Base-by-base conservation (phyloP, 2,888 invertebrate species). In the Beris chalybata region DNA sequence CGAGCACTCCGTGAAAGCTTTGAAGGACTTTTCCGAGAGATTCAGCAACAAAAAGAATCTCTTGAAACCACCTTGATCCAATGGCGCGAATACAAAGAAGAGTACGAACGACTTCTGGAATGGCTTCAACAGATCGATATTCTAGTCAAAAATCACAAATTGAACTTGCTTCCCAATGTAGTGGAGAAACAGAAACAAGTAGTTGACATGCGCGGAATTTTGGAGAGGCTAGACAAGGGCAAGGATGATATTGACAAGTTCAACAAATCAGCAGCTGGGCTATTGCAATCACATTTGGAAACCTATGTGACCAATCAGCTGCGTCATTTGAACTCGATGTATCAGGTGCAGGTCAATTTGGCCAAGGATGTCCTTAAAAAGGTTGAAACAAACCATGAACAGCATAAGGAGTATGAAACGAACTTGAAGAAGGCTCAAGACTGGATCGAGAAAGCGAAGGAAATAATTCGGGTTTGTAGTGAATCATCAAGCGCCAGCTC, bases 61-160 rank as follows among this genome's bases (percentile, higher is more conserved):
- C 78, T 95, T 22, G 93, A 93, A 81, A 86, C 87, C 3, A 92
- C 90, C 4, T 86, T 94, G 67, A 85, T 85, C 63, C 91, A 93
- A 75, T 93, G 94, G 92, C 86, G 93, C 65, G 91, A 93, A 69
- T 95, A 92, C 81, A 95, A 95, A 79, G 95, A 95, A 75, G 95
- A 95, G 79, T 94, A 92, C 75, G 95, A 95, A 77, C 86, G 92
- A 68, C 81, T 95, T 13, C 93, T 93, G 59, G 95, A 95, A 78
- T 95, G 95, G 95, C 79, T 95, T 38, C 95, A 95, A 75, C 94
- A 95, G 78, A 92, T 92, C 74, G 94, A 95, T 74, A 93, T 94
- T 73, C 85, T 94, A 7, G 90, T 94, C 11, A 95, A 95, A 77
- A 92, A 93, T 66, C 92, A 95, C 74, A 95, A 95, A 79, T 86